These are phyloP conservation scores for Drosophila saltans DNA, from an alignment of 1,140 invertebrate genomes.

Conservation along the genomic window DNA sequence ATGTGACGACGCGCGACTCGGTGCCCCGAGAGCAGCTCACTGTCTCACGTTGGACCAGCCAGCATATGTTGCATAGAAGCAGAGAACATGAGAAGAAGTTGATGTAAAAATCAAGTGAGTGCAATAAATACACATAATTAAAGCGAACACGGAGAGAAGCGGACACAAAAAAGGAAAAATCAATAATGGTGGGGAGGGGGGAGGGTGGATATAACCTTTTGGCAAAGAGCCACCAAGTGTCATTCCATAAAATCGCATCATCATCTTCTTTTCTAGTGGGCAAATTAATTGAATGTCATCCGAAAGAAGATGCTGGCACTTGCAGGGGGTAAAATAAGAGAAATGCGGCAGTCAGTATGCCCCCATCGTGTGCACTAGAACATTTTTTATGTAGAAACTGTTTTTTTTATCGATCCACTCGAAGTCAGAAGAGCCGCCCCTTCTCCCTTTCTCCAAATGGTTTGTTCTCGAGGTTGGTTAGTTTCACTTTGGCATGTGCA, in stretches of 20 bases:
- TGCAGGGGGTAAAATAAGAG: slow-evolving; percentile 24
- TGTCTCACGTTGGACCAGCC: neutral
- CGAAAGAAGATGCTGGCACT: slow-evolving; percentile 24
- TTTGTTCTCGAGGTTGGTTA: slow-evolving; percentile 7
- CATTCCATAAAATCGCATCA: slow-evolving; percentile 60
- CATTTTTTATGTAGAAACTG: neutral
- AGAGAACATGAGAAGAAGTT: slow-evolving; percentile 18
- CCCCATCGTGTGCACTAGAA: neutral
- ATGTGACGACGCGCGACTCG: slow-evolving; percentile 19
- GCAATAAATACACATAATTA: slow-evolving; percentile 58
- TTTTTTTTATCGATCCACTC: slow-evolving; percentile 39
- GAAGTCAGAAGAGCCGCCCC: neutral
- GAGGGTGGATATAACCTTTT: slow-evolving; percentile 19
- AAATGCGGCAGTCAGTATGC: slow-evolving; percentile 22
- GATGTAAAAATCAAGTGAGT: slow-evolving; percentile 70
- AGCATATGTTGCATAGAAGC: slow-evolving; percentile 30
- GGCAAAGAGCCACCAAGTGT: slow-evolving; percentile 31
- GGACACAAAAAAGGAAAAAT: slow-evolving; percentile 52
- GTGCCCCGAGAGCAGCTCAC: slow-evolving; percentile 18
- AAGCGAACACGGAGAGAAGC: neutral
- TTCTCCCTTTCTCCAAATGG: neutral
- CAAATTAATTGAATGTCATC: slow-evolving; percentile 71
- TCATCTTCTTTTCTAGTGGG: slow-evolving; percentile 17
- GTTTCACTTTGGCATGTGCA: slow-evolving; percentile 18
- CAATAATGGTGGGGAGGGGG: slow-evolving; percentile 59